A percentile compares a stretch with the other conserved stretches of the same genome.
These are phyloP conservation scores for Vollenhovia emeryi DNA, from an alignment of 1,140 invertebrate genomes.

Conservation along the genomic window DNA sequence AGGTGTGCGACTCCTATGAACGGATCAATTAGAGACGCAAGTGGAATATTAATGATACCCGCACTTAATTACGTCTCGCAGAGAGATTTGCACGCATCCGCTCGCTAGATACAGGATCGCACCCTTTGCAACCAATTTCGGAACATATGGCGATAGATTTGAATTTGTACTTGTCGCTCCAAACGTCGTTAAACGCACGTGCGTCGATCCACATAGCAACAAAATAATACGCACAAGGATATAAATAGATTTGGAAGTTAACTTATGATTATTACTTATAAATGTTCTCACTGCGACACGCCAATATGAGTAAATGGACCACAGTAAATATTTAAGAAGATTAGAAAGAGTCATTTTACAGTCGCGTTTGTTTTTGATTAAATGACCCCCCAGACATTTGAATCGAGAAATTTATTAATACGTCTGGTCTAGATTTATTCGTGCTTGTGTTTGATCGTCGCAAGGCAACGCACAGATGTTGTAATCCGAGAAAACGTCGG, in stretches of 20 bases:
- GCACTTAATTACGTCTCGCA: slow-evolving; percentile 47
- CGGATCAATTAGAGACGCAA: slow-evolving; percentile 56
- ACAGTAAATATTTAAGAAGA: not conserved
- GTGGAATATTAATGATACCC: slow-evolving; percentile 50
- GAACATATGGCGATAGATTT: slow-evolving; percentile 24
- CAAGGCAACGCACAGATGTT: slow-evolving; percentile 52
- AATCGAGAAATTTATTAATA: not conserved
- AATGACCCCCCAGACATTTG: not conserved
- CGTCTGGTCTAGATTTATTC: not conserved
- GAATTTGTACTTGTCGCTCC: slow-evolving; percentile 1
- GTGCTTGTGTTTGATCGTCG: not conserved
- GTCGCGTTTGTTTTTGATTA: not conserved
- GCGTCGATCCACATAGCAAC: not conserved
- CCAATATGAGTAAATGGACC: not conserved
- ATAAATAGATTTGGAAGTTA: not conserved
- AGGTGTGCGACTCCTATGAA: slow-evolving; percentile 52
- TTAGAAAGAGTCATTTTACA: not conserved
- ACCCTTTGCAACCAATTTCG: slow-evolving; percentile 20
- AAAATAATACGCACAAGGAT: not conserved
- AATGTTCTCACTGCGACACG: not conserved
- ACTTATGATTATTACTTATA: not conserved
- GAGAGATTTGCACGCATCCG: slow-evolving; percentile 46
- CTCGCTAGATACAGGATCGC: not conserved
- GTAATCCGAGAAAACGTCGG: slow-evolving; percentile 63
- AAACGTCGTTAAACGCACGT: slow-evolving; percentile 22